Evolutionary conservation across 2,113 vertebrate genomes (phyloP), one percentile per base, ranked within the genome.

Genomic region (Gulo gulo): DNA sequence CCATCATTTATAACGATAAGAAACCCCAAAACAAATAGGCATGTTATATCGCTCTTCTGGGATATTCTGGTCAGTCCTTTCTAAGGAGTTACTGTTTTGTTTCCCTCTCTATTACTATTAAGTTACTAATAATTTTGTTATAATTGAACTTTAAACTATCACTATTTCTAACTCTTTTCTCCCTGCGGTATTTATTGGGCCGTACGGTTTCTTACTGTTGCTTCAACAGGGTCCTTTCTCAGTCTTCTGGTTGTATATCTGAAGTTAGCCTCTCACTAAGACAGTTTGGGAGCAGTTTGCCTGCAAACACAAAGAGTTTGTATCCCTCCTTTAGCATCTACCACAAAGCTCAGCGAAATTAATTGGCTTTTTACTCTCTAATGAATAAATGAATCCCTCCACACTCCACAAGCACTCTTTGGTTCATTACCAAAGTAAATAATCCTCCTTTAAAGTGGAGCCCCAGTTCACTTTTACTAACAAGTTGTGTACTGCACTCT

Each of bases 1-100:
- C 83, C 95, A 59, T 63, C 4, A 97, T 93, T 98, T 55, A 97
- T 89, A 98, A 92, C 23, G 97, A 88, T 86, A 94, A 98, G 93
- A 95, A 98, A 71, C 91, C 52, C 93, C 97, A 90, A 88, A 96
- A 93, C 87, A 83, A 95, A 98, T 84, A n/a, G 20, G 50, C 55
- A 63, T 96, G 95, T 97, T 97, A 96, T 98, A 98, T 97, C 71
- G 65, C 94, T 98, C 97, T 97, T 88, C 65, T 91, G 97, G 95
- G 95, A 95, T 61, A 71, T 29, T 82, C 59, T 84, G 85, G 88
- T 92, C 85, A 90, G 92, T 69, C 61, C 76, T 74, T 73, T 94
- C 84, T 93, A 94, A 97, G 95, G 98, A 96, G 88, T 95, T 78
- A 96, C 84, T 98, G 65, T 97, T 98, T 83, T 96, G 96, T 94